Conservation (phyloP, 1,140 invertebrate genomes). For the Drosophila pruinosa region DNA sequence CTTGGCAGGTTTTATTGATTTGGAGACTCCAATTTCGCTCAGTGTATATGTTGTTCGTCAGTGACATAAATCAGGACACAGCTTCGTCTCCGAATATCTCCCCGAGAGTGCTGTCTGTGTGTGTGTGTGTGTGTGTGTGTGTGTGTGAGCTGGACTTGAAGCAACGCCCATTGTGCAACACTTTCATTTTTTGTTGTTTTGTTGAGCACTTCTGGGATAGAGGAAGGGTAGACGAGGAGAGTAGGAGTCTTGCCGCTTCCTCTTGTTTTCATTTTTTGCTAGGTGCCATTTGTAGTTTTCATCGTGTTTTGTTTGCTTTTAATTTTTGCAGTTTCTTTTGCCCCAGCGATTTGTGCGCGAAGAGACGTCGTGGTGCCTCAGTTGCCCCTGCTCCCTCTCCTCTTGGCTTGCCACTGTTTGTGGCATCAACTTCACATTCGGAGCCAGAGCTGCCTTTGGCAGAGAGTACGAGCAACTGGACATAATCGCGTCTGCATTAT, state of each 20-base stretch:
- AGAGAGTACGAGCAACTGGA: conserved; percentile 45
- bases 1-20: too few relatives aligned
- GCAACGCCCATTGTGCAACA: conserved; percentile 78
- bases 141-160: conserved; percentile 55
- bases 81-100: conserved; percentile 43
- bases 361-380: not conserved
- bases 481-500: conserved; percentile 83
- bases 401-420: not conserved
- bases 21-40: conserved; percentile 2
- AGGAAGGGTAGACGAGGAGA: too few relatives aligned
- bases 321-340: conserved; percentile 57
- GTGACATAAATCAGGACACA: conserved; percentile 66
- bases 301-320: conserved; percentile 73
- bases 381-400: not conserved
- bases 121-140: conserved; percentile 16
- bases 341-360: conserved; percentile 31
- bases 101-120: conserved; percentile 1
- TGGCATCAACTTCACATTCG: conserved; percentile 74
- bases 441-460: conserved; percentile 48
- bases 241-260: not conserved
- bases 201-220: not conserved
- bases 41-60: conserved; percentile 49
- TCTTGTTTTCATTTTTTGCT: not conserved
- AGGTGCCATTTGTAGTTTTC: conserved; percentile 54
- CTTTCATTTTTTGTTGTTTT: conserved; percentile 68